Percentiles rank a stretch among this genome's conserved stretches.
Conservation (phyloP, 2,888 invertebrate species). For the Apodemia mormo region DNA sequence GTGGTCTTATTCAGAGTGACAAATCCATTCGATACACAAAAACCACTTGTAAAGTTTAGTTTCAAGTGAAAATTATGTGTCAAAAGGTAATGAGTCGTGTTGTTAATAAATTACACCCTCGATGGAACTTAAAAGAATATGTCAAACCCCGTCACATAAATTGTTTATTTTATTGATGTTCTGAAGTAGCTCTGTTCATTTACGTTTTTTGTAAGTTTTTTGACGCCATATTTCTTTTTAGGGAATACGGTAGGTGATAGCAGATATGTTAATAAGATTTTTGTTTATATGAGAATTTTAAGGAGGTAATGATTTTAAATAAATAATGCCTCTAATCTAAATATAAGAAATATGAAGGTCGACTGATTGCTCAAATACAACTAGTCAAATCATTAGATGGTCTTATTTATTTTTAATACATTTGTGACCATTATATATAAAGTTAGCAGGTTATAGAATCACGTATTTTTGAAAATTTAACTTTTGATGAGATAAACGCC, state of each 20-base stretch:
- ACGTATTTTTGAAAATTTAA: too few species aligned
- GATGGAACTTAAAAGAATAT: conserved; percentile 50
- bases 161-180: conserved; percentile 68
- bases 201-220: conserved; percentile 46
- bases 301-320: background rate
- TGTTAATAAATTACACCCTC: conserved; percentile 63
- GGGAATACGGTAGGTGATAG: conserved; percentile 26
- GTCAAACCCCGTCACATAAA: conserved; percentile 68
- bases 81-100: conserved; percentile 43
- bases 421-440: too few species aligned
- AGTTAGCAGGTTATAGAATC: too few species aligned
- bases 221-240: conserved; percentile 37
- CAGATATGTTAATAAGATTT: conserved; percentile 8
- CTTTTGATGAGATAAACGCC: too few species aligned
- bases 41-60: conserved; percentile 54
- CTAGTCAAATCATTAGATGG: too few species aligned
- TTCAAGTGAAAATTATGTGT: conserved; percentile 59
- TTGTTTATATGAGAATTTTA: conserved; percentile 3
- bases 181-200: conserved; percentile 53
- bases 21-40: conserved; percentile 44
- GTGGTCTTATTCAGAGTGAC: conserved; percentile 31
- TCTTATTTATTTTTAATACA: too few species aligned
- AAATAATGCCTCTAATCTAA: background rate
- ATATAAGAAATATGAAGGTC: too few species aligned
- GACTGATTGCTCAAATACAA: too few species aligned